Conservation (phyloP, 2,797 vertebrate species). For the Clamator glandarius region DNA sequence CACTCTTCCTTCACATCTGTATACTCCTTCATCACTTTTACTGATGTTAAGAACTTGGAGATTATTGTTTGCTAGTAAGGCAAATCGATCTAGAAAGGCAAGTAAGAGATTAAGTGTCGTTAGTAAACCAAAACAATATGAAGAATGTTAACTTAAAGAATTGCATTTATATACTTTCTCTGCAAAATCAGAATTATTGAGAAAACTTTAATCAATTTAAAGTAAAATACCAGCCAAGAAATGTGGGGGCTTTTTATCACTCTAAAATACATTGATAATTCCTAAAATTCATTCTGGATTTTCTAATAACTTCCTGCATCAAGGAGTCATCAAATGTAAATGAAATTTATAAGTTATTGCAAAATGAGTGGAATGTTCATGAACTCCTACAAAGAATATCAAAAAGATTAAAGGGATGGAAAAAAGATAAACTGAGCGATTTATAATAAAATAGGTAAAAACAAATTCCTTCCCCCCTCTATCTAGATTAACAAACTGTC, state of each 20-base stretch:
- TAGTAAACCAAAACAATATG: constrained; percentile 19
- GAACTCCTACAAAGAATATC: background rate
- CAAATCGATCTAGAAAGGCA: constrained; percentile 86
- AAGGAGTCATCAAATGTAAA: background rate
- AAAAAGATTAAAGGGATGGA: background rate
- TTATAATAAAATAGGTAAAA: background rate
- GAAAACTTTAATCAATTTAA: constrained; percentile 56
- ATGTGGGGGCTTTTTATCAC: background rate
- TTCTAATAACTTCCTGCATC: background rate
- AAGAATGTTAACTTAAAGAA: background rate
- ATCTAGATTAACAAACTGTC: background rate
- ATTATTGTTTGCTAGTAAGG: constrained; percentile 92
- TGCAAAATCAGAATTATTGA: constrained; percentile 19
- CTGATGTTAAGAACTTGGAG: constrained; percentile 94
- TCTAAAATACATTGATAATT: background rate
- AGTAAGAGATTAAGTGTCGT: constrained; percentile 3
- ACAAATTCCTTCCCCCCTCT: background rate
- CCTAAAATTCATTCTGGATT: constrained; percentile 15
- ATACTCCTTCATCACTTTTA: constrained; percentile 95
- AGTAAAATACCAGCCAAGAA: constrained; percentile 69
- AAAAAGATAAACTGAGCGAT: background rate
- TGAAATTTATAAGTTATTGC: background rate
- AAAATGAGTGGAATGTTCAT: background rate
- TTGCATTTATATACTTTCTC: constrained; percentile 14
- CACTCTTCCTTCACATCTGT: constrained; percentile 96